Conservation (phyloP, 2,113 vertebrate genomes). For the Jacana jacana region DNA sequence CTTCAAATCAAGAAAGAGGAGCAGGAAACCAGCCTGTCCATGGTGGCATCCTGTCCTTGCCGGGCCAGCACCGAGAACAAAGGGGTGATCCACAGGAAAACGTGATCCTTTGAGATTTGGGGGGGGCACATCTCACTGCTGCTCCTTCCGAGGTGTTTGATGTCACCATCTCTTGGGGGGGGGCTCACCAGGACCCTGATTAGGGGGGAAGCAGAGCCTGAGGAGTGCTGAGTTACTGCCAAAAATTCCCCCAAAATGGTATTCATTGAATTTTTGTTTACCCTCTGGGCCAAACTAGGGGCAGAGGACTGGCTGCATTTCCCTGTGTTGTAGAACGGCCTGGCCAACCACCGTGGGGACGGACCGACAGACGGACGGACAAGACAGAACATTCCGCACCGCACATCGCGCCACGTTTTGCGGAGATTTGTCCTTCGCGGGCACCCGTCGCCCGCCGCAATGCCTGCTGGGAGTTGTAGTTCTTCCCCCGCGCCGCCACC, state of each 20-base stretch:
- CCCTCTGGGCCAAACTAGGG: background rate
- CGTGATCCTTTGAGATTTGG: background rate
- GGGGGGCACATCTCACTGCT: background rate
- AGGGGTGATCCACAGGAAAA: background rate
- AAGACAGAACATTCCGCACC: background rate
- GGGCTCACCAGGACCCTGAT: background rate
- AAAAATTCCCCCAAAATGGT: background rate
- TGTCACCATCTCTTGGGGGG: fast-evolving
- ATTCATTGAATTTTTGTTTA: background rate
- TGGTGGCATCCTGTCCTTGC: background rate
- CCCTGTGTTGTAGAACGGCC: background rate
- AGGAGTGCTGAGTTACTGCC: too few relatives aligned
- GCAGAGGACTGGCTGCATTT: background rate
- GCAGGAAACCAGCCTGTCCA: background rate
- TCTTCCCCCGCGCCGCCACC: fast-evolving
- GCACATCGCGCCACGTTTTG: background rate
- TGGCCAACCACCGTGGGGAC: background rate
- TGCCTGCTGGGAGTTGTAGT: background rate
- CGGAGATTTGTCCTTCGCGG: background rate
- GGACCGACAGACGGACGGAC: background rate
- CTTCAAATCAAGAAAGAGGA: fast-evolving
- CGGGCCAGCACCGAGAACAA: background rate
- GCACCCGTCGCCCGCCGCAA: background rate
- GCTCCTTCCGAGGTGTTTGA: too few relatives aligned
- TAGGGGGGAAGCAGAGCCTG: fast-evolving